Percentiles rank a stretch among this genome's conserved stretches.
Evolutionary conservation across 1,140 invertebrate species (phyloP).

Genomic region (Drosophila oshimai): DNA sequence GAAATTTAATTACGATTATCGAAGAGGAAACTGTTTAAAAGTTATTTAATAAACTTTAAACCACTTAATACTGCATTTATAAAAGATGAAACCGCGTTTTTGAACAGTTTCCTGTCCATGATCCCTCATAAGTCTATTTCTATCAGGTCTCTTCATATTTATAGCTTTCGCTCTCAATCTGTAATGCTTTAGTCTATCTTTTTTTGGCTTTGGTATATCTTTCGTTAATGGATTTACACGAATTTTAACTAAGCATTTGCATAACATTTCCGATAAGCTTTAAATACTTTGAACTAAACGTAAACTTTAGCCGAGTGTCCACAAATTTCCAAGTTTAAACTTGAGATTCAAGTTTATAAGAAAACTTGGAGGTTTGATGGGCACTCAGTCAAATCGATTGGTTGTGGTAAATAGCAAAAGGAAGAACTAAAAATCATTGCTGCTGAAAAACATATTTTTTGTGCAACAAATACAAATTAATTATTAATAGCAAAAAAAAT

Average conservation of each 20-base stretch:
- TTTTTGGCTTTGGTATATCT: conserved; percentile 15
- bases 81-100: conserved; percentile 1
- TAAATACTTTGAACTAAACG: conserved; percentile 51
- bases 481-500: conserved; percentile 26
- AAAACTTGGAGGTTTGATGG: conserved; percentile 34
- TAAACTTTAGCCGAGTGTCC: conserved; percentile 52
- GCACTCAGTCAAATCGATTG: conserved; percentile 45
- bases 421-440: conserved; percentile 28
- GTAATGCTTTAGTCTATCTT: conserved; percentile 7
- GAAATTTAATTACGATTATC: not conserved
- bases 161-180: conserved; percentile 11
- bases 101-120: conserved; percentile 7
- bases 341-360: not conserved
- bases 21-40: conserved; percentile 12
- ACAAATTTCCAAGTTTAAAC: conserved; percentile 17
- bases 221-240: conserved; percentile 19
- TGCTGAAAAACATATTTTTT: conserved; percentile 18
- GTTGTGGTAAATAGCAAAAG: conserved; percentile 57
- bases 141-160: conserved; percentile 12
- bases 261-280: conserved; percentile 61
- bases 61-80: no score
- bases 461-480: conserved; percentile 42
- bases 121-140: conserved; percentile 4
- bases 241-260: conserved; percentile 61
- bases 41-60: not conserved